Evolutionary conservation across 2,113 vertebrate genomes (phyloP).

Genomic region (Ptilonorhynchus violaceus): DNA sequence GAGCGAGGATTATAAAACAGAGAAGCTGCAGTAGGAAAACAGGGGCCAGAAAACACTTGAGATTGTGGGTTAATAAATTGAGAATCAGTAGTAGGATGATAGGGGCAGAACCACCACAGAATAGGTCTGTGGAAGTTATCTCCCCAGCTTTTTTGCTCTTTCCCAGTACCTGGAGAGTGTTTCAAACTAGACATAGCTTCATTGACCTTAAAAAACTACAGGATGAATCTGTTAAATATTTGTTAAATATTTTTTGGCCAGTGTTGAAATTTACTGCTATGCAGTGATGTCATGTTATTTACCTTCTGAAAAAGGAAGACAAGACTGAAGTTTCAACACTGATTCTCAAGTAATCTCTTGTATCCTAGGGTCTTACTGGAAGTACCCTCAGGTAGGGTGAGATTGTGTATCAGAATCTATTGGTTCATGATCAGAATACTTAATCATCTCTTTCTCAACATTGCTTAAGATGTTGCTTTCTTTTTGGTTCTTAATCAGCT

Average conservation of each 20-base stretch:
- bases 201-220: not conserved
- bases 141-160: not conserved
- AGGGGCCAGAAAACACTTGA: not conserved
- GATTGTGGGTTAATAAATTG: not conserved
- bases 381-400: not conserved
- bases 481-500: not conserved
- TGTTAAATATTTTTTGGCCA: not conserved
- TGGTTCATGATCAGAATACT: fast-evolving
- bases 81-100: not conserved
- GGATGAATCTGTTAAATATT: not conserved
- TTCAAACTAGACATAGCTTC: not conserved
- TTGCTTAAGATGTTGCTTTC: not conserved
- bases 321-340: not conserved
- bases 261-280: not conserved
- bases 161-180: not conserved
- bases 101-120: not conserved
- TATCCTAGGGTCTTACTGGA: not conserved
- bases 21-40: not conserved
- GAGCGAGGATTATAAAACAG: not conserved
- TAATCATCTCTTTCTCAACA: not conserved
- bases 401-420: not conserved
- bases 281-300: not conserved
- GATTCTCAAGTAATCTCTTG: not conserved
- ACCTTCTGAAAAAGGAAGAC: not conserved
- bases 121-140: not conserved